Conservation (phyloP, 2,888 invertebrate species). For the Platypus cylindrus region DNA sequence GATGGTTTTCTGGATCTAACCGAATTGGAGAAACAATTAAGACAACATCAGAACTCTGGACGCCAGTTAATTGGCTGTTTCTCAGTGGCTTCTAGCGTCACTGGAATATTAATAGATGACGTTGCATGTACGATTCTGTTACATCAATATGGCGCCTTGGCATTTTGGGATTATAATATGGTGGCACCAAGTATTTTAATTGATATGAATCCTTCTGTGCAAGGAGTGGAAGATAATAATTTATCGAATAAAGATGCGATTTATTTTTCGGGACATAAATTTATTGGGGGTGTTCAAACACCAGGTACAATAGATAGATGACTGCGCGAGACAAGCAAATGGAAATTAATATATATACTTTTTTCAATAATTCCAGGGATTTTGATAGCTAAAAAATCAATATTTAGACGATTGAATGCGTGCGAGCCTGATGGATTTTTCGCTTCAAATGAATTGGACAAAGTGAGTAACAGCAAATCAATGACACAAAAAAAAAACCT, state of each 20-base stretch:
- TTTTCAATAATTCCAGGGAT: conserved; percentile 45
- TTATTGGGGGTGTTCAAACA: conserved; percentile 80
- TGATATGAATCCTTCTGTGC: conserved; percentile 71
- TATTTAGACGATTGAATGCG: conserved; percentile 37
- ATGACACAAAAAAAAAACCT: no score
- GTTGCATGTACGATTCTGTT: conserved; percentile 67
- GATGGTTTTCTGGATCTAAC: conserved; percentile 69
- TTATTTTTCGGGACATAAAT: conserved; percentile 82
- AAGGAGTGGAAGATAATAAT: conserved; percentile 50
- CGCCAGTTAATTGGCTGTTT: conserved; percentile 71
- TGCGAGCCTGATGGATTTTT: conserved; percentile 33
- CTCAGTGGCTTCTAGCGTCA: conserved; percentile 77
- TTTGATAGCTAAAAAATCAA: conserved; percentile 47
- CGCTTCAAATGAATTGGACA: conserved; percentile 30
- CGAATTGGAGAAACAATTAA: conserved; percentile 58
- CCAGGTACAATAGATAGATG: no score
- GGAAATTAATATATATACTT: no score
- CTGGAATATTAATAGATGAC: conserved; percentile 76
- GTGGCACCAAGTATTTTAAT: conserved; percentile 68
- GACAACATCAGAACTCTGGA: conserved; percentile 48
- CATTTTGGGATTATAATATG: conserved; percentile 84
- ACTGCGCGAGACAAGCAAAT: no score
- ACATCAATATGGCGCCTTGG: conserved; percentile 69
- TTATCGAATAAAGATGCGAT: conserved; percentile 77
- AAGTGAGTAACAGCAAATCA: conserved; percentile 24